Base-by-base conservation (phyloP, 2,113 vertebrate genomes). In the Pseudolaguvia tuberculata region DNA sequence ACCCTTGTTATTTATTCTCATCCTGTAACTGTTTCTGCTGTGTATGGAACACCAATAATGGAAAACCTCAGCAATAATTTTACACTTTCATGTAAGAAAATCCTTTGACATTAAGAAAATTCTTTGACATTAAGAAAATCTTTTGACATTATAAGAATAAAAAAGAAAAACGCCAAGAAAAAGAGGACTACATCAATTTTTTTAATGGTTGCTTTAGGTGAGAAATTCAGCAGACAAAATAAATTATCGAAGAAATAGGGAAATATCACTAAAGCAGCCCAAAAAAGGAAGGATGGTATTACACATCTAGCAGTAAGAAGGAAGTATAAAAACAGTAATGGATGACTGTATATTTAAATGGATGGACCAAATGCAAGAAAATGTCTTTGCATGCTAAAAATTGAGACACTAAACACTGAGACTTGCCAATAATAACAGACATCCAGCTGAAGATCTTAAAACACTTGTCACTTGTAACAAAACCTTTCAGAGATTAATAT, bases 11-110 rank as follows among this genome's bases (percentile, higher is more conserved):
- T 86, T 88, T 89, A 84, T 94, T 91, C 84, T 91, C 92, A 86
- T 93, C 93, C 89, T 88, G 89, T 84, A 87, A 88, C 88, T 91
- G 90, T 87, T 91, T 89, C 86, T 92, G 88, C 87, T 92, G 91
- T 20, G 92, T 89, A 81, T 87, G 85, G 89, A 93, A 91, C 87
- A 86, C 86, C 87, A 92, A 91, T 78, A 89, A n/a, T 48, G 27
- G n/a, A 91, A 91, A 51, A 76, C 91, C 93, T 88, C 90, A 85
- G 75, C 55, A 89, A 88, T 87, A 86, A 88, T 89, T 94, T 91
- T 86, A 88, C 87, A 88, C 91, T 91, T 86, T 93, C 91, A 80
- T 89, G 91, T 89, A 73, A 86, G 78, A 20, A 90, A 86, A 92
- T 93, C 89, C n/a, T 23, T 25, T 29, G 6, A 10, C 9, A 58